phyloP scores from a whole-genome alignment of 2,797 vertebrate genomes.

The Sebastes steindachneri region DNA sequence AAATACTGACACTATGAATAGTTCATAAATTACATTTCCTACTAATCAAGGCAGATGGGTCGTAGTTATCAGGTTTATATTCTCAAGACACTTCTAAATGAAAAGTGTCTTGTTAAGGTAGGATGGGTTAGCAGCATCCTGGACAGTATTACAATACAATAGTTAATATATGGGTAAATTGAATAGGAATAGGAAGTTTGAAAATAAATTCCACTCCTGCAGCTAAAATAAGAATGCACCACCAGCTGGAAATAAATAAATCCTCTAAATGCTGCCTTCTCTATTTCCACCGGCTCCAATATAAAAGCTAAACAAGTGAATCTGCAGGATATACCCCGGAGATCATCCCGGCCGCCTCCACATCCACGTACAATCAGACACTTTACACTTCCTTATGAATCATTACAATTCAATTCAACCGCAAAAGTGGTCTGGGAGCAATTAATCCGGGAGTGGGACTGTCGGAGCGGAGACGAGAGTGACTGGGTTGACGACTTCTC shows the following conservation, averaged over 20 bases:
- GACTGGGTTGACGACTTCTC: conserved; percentile 74
- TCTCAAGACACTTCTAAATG: not conserved
- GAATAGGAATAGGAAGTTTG: not conserved
- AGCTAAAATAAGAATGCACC: conserved; percentile 8
- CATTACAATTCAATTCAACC: conserved; percentile 77
- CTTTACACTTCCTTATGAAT: conserved; percentile 75
- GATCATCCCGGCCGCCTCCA: conserved; percentile 40
- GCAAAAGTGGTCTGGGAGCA: conserved; percentile 76
- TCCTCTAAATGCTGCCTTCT: not conserved
- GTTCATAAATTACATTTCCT: not conserved
- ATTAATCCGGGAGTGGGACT: conserved; percentile 72
- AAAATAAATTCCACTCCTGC: conserved; percentile 1
- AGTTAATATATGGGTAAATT: not conserved
- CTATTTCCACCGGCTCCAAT: conserved; percentile 6
- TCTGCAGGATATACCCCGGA: conserved; percentile 43
- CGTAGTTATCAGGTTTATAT: not conserved
- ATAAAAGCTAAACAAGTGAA: conserved; percentile 44
- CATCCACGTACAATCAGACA: conserved; percentile 63
- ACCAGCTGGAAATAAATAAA: conserved; percentile 27
- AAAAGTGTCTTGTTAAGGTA: not conserved
- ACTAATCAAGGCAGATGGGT: not conserved
- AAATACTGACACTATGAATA: not conserved
- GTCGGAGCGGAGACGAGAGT: conserved; percentile 63
- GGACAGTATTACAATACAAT: not conserved
- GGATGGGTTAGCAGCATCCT: not conserved